A percentile compares a stretch with the other conserved stretches of the same genome.
These are phyloP conservation scores for Euplagia quadripunctaria DNA, from an alignment of 2,888 invertebrate species.

Conservation along the genomic window DNA sequence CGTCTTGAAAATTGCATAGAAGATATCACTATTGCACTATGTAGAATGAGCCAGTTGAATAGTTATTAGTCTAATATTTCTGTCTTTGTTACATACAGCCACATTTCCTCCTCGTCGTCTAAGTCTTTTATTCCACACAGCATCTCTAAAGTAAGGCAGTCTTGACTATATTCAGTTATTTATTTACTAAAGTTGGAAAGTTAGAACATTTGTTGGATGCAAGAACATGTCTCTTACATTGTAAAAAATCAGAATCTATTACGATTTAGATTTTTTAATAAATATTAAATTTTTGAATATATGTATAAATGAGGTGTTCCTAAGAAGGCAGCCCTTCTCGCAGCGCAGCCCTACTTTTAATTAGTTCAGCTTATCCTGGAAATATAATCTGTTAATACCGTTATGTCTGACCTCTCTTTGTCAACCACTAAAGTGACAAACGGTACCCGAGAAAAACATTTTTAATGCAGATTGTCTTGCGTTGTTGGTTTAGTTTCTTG, in stretches of 20 bases:
- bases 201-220: background rate
- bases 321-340: no score
- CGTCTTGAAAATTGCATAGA: slow-evolving; percentile 49
- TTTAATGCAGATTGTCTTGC: no score
- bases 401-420: no score
- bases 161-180: background rate
- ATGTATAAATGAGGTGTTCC: no score
- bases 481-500: no score
- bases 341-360: no score
- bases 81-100: slow-evolving; percentile 32
- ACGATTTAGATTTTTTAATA: no score
- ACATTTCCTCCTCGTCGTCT: slow-evolving; percentile 21
- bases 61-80: slow-evolving; percentile 54
- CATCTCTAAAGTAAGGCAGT: slow-evolving; percentile 11
- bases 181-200: background rate
- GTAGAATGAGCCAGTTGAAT: slow-evolving; percentile 43
- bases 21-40: slow-evolving; percentile 43
- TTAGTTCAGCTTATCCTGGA: no score
- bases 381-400: no score
- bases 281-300: no score
- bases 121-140: slow-evolving; percentile 17
- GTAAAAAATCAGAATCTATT: background rate
- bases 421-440: no score
- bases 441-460: no score
- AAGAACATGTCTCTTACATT: background rate